Percentiles rank a stretch among this genome's conserved stretches.
phyloP scores from a whole-genome alignment of 2,888 invertebrate genomes.

The Heterodera filipjevi region DNA sequence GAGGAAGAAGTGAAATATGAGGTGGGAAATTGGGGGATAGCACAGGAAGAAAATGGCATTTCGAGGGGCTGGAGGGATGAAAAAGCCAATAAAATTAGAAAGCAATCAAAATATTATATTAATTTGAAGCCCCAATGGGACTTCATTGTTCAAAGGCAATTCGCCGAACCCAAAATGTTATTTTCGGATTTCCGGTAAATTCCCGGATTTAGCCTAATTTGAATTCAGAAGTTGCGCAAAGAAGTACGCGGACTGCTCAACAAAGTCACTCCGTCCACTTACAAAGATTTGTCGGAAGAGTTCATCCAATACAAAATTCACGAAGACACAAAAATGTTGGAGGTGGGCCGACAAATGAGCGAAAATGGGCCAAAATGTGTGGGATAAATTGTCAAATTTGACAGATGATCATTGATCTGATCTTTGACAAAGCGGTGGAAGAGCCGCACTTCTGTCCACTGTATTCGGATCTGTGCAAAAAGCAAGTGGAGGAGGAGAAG shows the following conservation, averaged over 20 bases:
- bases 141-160: no score
- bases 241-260: constrained; percentile 47
- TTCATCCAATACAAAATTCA: constrained; percentile 38
- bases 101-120: no score
- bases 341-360: no score
- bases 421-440: constrained; percentile 51
- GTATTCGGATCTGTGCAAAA: constrained; percentile 47
- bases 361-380: no score
- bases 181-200: no score
- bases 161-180: no score
- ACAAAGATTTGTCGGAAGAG: constrained; percentile 40
- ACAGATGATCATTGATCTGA: constrained; percentile 35
- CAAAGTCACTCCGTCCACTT: constrained; percentile 50
- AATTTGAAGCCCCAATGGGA: no score
- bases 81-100: no score
- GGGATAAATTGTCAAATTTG: not conserved
- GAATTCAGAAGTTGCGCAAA: constrained; percentile 36
- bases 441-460: constrained; percentile 49
- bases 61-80: no score
- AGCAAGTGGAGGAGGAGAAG: constrained; percentile 31
- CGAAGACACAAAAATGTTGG: constrained; percentile 28
- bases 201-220: no score
- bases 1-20: constrained; percentile 25
- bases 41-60: not conserved
- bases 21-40: not conserved